These are phyloP conservation scores for Pelmatolapia mariae DNA, from an alignment of 2,113 vertebrate genomes.

Conservation along the genomic window DNA sequence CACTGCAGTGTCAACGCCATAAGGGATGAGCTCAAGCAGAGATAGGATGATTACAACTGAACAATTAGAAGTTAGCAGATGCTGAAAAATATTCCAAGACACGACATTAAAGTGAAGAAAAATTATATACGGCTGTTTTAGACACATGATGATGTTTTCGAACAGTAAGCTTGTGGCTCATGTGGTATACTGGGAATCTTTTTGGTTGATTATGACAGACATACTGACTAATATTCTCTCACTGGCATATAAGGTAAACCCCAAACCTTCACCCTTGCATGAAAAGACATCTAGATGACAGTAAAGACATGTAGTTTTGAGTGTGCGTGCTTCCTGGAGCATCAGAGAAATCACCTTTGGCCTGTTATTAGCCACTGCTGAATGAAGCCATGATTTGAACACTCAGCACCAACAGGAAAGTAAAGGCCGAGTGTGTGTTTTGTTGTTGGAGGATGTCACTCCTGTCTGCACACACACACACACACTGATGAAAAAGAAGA, in stretches of 20 bases:
- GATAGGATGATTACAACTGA: conserved; percentile 16
- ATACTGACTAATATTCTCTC: background rate
- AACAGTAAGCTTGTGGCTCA: background rate
- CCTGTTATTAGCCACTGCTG: conserved; percentile 58
- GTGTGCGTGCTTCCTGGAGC: background rate
- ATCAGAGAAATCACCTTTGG: conserved; percentile 12
- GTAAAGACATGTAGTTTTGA: background rate
- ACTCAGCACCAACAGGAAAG: conserved; percentile 22
- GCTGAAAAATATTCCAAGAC: background rate
- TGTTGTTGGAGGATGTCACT: conserved; percentile 28
- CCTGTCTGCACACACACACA: conserved; percentile 29
- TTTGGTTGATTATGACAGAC: background rate
- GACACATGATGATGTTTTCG: background rate
- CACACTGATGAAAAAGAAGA: conserved; percentile 30
- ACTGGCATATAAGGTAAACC: background rate
- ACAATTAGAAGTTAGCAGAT: conserved; percentile 20
- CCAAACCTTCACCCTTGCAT: background rate
- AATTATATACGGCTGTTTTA: background rate
- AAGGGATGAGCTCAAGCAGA: conserved; percentile 24
- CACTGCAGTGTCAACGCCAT: conserved; percentile 24
- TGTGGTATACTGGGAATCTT: background rate
- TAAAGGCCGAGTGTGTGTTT: conserved; percentile 23
- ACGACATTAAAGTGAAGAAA: background rate
- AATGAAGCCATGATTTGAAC: conserved; percentile 32
- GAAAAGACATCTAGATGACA: background rate